Conservation (phyloP, 2,113 vertebrate species). For the Accipiter virgatus region DNA sequence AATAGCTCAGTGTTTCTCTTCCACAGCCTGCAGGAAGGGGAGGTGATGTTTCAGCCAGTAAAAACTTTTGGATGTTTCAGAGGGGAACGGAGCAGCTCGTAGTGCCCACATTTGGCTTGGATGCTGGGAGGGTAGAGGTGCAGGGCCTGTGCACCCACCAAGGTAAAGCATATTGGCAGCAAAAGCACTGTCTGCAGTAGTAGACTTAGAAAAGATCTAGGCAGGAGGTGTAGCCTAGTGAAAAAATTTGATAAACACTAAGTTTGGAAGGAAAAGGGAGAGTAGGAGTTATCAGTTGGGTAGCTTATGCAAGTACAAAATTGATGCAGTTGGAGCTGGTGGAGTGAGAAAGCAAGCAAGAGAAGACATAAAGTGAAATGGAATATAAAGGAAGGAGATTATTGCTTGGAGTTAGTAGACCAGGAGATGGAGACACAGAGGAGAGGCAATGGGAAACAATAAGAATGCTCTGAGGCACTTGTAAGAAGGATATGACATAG, state of each 20-base stretch:
- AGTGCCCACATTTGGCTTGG: no score
- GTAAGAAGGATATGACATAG: not conserved
- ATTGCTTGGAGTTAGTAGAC: not conserved
- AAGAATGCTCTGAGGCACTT: not conserved
- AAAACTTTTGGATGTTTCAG: not conserved
- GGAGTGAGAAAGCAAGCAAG: not conserved
- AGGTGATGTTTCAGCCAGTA: not conserved
- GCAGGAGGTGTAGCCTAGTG: not conserved
- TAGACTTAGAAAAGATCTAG: not conserved
- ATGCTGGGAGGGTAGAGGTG: not conserved
- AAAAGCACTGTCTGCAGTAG: not conserved
- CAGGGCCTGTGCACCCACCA: not conserved
- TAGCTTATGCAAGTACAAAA: not conserved
- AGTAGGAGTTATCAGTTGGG: not conserved
- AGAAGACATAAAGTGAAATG: not conserved
- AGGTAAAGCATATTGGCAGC: not conserved
- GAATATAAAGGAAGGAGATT: not conserved
- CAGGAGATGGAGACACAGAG: not conserved
- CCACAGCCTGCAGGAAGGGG: not conserved
- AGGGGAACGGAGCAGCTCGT: not conserved
- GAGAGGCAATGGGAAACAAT: not conserved
- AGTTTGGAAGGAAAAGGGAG: not conserved
- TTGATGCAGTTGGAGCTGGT: not conserved
- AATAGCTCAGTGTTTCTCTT: not conserved
- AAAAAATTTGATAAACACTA: not conserved